Evolutionary conservation across 2,888 invertebrate species (phyloP).

Genomic region (Heteromyza rotundicornis): DNA sequence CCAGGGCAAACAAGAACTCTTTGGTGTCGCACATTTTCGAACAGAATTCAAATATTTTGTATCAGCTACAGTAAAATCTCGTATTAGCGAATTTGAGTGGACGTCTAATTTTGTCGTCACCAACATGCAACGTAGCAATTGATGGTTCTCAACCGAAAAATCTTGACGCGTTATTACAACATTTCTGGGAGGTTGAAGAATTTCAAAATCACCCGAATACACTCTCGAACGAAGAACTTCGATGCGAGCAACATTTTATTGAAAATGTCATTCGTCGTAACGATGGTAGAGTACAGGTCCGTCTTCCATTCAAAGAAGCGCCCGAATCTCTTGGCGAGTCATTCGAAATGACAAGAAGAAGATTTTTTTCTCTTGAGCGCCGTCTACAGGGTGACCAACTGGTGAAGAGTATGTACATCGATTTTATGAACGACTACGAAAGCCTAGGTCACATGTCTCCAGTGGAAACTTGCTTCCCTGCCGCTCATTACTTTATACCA

Average conservation of each 20-base stretch:
- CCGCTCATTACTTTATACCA: conserved; percentile 18
- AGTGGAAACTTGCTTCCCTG: not conserved
- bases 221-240: not conserved
- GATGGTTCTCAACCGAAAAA: not conserved
- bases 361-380: conserved; percentile 1
- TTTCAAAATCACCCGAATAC: not conserved
- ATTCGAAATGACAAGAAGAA: not conserved
- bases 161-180: not conserved
- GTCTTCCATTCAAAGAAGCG: not conserved
- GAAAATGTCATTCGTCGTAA: not conserved
- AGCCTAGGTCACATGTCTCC: not conserved
- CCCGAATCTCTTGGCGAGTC: not conserved
- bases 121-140: conserved; percentile 3
- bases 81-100: conserved; percentile 20
- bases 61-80: conserved; percentile 21
- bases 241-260: not conserved
- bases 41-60: conserved; percentile 19
- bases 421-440: conserved; percentile 1
- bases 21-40: conserved; percentile 21
- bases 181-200: not conserved
- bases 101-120: conserved; percentile 19
- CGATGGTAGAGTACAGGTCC: not conserved
- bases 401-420: not conserved
- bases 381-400: not conserved
- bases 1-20: conserved; percentile 18